Evolutionary conservation across 1,140 invertebrate genomes (phyloP).

Genomic region (Meloidogyne hapla): DNA sequence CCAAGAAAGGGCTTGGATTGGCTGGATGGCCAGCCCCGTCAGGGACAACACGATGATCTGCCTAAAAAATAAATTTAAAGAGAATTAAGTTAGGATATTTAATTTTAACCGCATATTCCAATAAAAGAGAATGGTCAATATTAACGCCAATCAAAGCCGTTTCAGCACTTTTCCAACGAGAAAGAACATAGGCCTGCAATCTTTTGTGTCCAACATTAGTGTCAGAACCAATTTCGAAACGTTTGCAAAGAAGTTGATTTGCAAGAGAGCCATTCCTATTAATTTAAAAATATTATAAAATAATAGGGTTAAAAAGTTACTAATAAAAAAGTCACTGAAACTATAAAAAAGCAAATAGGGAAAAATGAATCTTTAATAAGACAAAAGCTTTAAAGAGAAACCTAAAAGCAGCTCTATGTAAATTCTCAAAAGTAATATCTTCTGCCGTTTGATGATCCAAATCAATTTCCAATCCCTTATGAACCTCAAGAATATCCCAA

Average conservation of each 20-base stretch:
- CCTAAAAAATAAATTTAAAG: background rate
- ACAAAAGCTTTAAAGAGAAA: background rate
- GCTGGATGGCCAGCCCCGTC: conserved; percentile 38
- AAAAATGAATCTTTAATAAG: no score
- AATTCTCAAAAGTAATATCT: conserved; percentile 51
- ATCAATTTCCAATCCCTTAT: conserved; percentile 39
- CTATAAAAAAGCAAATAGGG: no score
- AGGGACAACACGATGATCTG: conserved; percentile 20
- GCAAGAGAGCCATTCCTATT: conserved; percentile 53
- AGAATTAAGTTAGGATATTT: background rate
- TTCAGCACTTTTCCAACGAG: conserved; percentile 51
- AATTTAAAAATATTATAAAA: no score
- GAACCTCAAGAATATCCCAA: conserved; percentile 57
- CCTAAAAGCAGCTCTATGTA: conserved; percentile 59
- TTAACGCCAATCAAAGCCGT: conserved; percentile 58
- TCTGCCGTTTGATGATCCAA: conserved; percentile 35
- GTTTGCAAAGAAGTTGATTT: conserved; percentile 51
- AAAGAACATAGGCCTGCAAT: conserved; percentile 39
- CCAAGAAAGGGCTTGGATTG: conserved; percentile 45
- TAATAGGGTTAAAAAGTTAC: no score
- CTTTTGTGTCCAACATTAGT: conserved; percentile 34
- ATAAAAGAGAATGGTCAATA: conserved; percentile 53
- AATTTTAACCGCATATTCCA: conserved; percentile 48
- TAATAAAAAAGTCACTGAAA: no score
- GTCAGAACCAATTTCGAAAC: conserved; percentile 32